phyloP scores from a whole-genome alignment of 1,140 invertebrate genomes.

The Tetragonula clypearis region DNA sequence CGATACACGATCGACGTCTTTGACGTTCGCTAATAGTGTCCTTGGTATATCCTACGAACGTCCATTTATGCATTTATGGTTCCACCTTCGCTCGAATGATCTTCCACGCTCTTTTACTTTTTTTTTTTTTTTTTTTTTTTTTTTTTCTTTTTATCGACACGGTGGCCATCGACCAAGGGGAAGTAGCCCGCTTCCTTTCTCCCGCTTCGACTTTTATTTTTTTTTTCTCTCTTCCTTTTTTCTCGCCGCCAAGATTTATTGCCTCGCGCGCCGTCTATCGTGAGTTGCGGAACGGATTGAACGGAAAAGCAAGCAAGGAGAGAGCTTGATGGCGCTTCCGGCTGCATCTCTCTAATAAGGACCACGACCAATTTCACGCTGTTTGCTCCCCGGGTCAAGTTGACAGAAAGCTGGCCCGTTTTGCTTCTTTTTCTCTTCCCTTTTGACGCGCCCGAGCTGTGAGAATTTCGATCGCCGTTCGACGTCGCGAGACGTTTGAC shows the following conservation, averaged over 20 bases:
- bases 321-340: background rate
- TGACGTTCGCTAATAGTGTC: background rate
- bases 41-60: too few relatives aligned
- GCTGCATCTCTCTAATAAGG: background rate
- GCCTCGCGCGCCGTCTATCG: background rate
- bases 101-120: too few relatives aligned
- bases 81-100: background rate
- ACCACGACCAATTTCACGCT: slow-evolving; percentile 6
- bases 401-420: too few relatives aligned
- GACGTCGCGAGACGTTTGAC: too few relatives aligned
- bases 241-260: slow-evolving; percentile 12
- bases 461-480: too few relatives aligned
- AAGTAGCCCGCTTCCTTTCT: background rate
- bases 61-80: background rate
- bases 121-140: background rate
- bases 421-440: too few relatives aligned
- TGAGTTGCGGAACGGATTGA: slow-evolving; percentile 16
- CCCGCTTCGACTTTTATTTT: background rate
- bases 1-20: background rate
- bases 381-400: too few relatives aligned
- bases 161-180: background rate
- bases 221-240: background rate
- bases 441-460: too few relatives aligned
- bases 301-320: background rate
- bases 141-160: background rate